Evolutionary conservation across 1,140 invertebrate species (phyloP), one percentile per base, ranked within the genome.

Genomic region (Trachelipus rathkii): DNA sequence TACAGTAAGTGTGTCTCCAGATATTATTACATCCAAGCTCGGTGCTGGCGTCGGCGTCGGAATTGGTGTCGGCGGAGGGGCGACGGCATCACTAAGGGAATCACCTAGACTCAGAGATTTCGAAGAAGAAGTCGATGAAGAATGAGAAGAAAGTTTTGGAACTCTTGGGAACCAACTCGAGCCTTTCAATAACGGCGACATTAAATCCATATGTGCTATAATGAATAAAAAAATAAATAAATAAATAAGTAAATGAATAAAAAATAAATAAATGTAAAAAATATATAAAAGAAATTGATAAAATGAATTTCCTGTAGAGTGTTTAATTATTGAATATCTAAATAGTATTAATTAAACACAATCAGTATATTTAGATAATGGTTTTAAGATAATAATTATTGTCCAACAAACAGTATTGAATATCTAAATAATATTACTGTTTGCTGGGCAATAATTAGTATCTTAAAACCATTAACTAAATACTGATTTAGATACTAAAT

Each of bases 81-180:
- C 72, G 72, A 53, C 70, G 44, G 73, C 69, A 73, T 82, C 79
- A 33, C 77, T 78, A 67, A 81, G 77, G 19, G 79, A 81, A 66
- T 80, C 79, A 50, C 77, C 78, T 19, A 85, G 77, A 75, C 84
- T 85, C 53, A 83, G 82, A 8, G 83, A 84, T 11, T 85, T 83
- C 7, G 86, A 86, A 43, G 83, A 85, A 44, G 86, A 85, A 82
- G 82, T 86, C 75, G 81, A 83, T 69, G 83, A 84, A n/a, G 82
- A 86, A 74, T 77, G 83, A 79, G 84, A 84, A 82, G 81, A 85
- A 82, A 78, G 77, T 46, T 77, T 81, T 13, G 79, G 79, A n/a
- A 77, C 68, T 45, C 78, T 72, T 6, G 76, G 71, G 23, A 79
- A 80, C 75, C 73, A 81, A 44, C 74, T 70, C 19, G 73, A 67